Percentiles rank a stretch among this genome's conserved stretches.
Conservation (phyloP, 2,797 vertebrate species). For the Oceanodroma leucorhoa region DNA sequence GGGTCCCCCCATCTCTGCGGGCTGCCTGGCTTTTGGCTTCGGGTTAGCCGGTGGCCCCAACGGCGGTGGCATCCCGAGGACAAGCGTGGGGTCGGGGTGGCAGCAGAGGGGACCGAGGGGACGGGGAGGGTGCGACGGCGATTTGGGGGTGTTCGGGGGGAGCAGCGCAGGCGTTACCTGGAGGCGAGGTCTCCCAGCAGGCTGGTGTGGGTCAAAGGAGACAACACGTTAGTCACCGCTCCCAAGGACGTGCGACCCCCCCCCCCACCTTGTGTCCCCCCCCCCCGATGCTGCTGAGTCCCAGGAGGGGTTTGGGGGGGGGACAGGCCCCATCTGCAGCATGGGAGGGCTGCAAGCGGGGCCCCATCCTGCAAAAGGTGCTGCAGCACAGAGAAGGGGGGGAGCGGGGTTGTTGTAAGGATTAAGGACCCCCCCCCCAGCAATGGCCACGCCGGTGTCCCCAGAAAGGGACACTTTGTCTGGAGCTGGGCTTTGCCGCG, state of each 20-base stretch:
- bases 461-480: background rate
- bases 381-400: background rate
- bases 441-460: background rate
- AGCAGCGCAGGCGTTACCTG: constrained; percentile 76
- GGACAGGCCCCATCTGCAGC: background rate
- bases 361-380: background rate
- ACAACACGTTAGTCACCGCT: constrained; percentile 47
- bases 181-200: constrained; percentile 93
- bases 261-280: background rate
- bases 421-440: no score
- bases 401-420: background rate
- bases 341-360: background rate
- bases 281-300: background rate
- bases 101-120: background rate
- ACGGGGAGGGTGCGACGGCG: background rate
- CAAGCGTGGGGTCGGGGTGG: background rate
- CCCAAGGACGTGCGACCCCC: background rate
- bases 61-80: background rate
- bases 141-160: rapidly evolving
- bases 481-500: background rate
- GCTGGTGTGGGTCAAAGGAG: constrained; percentile 79
- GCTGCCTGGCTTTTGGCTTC: background rate
- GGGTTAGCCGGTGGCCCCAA: background rate
- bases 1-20: background rate
- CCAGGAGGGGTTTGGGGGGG: background rate